A percentile compares a stretch with the other conserved stretches of the same genome.
Conservation (phyloP, 1,140 invertebrate genomes). For the Panagrolaimus sp. region DNA sequence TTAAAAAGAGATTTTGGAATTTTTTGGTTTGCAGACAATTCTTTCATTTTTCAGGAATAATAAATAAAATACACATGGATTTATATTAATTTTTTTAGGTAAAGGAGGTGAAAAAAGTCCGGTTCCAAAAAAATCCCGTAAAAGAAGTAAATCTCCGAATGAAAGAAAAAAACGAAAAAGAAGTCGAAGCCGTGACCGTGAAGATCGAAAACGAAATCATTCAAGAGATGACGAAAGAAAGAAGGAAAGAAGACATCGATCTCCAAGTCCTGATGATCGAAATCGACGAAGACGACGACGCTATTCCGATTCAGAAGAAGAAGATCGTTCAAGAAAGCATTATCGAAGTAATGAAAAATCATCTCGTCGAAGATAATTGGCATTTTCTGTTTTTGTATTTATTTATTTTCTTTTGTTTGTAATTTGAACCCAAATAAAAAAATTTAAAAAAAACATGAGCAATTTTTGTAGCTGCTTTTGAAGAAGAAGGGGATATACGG, state of each 20-base stretch:
- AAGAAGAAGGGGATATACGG: not conserved
- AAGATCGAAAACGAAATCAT: not conserved
- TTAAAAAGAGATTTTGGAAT: not conserved
- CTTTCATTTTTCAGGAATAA: not conserved
- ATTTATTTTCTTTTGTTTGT: no score
- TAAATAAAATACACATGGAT: not conserved
- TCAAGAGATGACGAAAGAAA: not conserved
- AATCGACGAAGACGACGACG: not conserved
- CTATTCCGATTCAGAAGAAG: not conserved
- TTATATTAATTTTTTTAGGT: not conserved
- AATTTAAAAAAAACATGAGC: not conserved
- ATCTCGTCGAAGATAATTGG: no score
- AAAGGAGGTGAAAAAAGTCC: not conserved
- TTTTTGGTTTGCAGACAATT: not conserved
- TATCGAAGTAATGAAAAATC: not conserved
- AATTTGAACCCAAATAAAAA: no score
- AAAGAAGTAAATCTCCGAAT: not conserved
- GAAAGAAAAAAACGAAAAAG: not conserved
- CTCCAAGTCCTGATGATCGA: not conserved
- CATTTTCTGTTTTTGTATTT: no score
- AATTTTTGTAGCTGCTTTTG: slow-evolving; percentile 2
- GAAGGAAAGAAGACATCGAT: not conserved
- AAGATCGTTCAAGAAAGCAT: not conserved
- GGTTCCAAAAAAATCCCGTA: not conserved
- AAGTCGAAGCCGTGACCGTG: slow-evolving; percentile 1